These are phyloP conservation scores for Ametastegia equiseti DNA, from an alignment of 2,888 invertebrate species.

Conservation along the genomic window DNA sequence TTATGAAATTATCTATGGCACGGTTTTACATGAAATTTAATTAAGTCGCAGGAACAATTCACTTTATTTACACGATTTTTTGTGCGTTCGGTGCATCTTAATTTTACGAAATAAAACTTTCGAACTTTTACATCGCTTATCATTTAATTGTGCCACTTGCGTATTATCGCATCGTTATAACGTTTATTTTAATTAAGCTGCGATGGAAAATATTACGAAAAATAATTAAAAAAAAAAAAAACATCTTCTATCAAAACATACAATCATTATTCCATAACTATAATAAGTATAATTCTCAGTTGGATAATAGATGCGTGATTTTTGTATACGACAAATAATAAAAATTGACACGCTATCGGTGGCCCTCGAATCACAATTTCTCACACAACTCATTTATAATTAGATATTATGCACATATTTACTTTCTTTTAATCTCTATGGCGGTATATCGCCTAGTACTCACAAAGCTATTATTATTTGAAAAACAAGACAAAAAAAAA, in stretches of 20 bases:
- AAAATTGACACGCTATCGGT: not conserved
- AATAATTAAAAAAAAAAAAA: not conserved
- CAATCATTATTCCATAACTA: not conserved
- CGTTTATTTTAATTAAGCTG: not conserved
- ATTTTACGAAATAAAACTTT: constrained; percentile 2
- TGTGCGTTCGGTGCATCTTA: constrained; percentile 28
- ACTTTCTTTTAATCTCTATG: not conserved
- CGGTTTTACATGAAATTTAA: constrained; percentile 42
- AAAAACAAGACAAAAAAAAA: no score
- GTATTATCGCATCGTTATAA: no score
- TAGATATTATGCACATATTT: not conserved
- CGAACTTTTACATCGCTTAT: not conserved
- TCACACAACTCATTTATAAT: not conserved
- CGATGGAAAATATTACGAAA: not conserved
- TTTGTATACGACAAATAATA: not conserved
- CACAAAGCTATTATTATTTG: not conserved
- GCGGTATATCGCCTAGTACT: not conserved
- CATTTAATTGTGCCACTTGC: not conserved
- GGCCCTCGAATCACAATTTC: constrained; percentile 3
- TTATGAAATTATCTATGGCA: constrained; percentile 42
- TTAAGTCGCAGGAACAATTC: constrained; percentile 50
- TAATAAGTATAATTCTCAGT: not conserved
- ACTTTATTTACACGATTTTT: constrained; percentile 29
- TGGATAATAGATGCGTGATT: not conserved
- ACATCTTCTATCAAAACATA: not conserved